phyloP scores from a whole-genome alignment of 2,113 vertebrate species.

The Vulpes lagopus region DNA sequence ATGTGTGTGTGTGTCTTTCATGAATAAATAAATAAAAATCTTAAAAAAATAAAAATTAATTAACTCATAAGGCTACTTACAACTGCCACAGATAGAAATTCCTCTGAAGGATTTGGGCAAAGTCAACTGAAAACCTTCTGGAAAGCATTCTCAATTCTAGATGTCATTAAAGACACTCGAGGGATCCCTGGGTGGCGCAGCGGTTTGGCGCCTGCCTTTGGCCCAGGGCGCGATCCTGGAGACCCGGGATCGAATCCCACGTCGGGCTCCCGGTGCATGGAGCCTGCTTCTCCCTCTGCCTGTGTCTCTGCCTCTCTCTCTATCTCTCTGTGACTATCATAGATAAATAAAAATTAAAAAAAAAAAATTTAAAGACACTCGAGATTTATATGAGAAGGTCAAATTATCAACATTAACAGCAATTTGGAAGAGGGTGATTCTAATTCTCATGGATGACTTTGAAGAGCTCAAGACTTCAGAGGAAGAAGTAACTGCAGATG shows the following conservation, averaged over 20 bases:
- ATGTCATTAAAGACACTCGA: neutral
- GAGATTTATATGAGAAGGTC: neutral
- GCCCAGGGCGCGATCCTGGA: too few species aligned
- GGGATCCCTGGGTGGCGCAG: too few species aligned
- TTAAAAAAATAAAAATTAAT: neutral
- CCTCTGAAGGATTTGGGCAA: neutral
- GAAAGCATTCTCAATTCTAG: neutral
- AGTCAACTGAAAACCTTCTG: neutral
- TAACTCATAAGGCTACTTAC: neutral
- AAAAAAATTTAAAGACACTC: neutral
- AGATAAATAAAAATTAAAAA: too few species aligned
- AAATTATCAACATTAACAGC: neutral
- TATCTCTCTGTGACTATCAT: too few species aligned
- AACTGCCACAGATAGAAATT: neutral
- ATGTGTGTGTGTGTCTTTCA: too few species aligned
- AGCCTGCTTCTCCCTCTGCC: too few species aligned
- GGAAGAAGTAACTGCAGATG: neutral
- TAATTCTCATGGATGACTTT: neutral
- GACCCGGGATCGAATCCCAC: too few species aligned
- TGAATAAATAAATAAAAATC: neutral
- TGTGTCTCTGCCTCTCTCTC: too few species aligned
- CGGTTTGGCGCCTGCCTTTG: too few species aligned
- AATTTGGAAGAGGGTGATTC: neutral
- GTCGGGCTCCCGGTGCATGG: too few species aligned
- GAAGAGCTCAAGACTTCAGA: neutral